Evolutionary conservation across 1,140 invertebrate species (phyloP), one percentile per base, ranked within the genome.

Genomic region (Ceratoteleas bidentatus): DNA sequence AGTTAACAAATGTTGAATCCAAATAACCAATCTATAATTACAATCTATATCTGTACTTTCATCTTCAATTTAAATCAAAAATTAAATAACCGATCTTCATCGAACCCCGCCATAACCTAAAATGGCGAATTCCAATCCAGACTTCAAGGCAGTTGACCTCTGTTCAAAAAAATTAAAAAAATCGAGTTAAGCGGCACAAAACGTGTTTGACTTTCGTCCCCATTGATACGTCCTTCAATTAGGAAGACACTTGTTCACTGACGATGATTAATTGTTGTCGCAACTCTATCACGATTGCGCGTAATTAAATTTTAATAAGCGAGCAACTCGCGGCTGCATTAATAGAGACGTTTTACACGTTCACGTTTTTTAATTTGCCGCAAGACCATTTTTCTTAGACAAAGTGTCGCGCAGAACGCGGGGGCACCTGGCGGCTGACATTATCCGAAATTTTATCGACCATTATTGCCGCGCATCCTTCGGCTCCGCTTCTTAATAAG

Each of bases 191-290:
- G 24, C 24, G 24, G 24, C 4, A 24, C 24, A 24, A 24, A 24
- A 24, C 24, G 1, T 24, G 24, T 24, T 24, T 24, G 24, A 24
- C 24, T 24, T 24, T 24, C 24, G 24, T 24, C 24, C 24, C 24
- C 24, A 24, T 40, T 40, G 36, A 40, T 40, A 11, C 36, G 36
- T 11, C 10, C 13, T 64, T 64, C 52, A 73, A 73, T 73, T 64
- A 73, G 4, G 52, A 45, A 32, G 53, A 49, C 40, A 64, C 45
- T 49, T 66, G 40, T 66, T 68, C 14, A 34, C 6, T 16, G 49
- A 54, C 50, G 50, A 68, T 50, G 52, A 69, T 77, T 77, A 61
- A 77, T 77, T 64, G 54, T 77, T 56, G 54, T 69, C 50, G 36
- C 50, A 49, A 69, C 14, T 50, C 49, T 77, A 69, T 69, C 70